Base-by-base conservation (phyloP, 2,113 vertebrate species). In the Gasterosteus nipponicus region DNA sequence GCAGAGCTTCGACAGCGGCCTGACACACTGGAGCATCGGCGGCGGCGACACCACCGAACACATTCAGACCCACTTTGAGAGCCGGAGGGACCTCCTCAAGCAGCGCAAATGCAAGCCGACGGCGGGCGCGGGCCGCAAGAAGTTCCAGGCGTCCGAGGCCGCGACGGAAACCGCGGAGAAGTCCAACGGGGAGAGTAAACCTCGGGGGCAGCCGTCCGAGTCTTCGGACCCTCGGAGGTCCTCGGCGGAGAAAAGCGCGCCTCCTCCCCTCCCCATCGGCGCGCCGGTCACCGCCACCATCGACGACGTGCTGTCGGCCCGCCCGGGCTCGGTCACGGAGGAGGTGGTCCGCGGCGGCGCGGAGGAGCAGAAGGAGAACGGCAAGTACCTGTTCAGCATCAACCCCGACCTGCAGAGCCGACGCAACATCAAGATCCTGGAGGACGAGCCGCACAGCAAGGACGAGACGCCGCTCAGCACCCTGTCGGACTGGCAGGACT, bases 21-120 rank as follows among this genome's bases (percentile, higher is more conserved):
- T 99, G 78, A 91, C 98, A 85, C 98, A 99, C 93, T 99, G 98
- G 98, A 96, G 96, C 88, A 96, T 98, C 14, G 98, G 98, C 19
- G 98, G 98, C 3, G 98, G 98, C 0, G 98, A 99, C 83, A 98
- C 97, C 86, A 99, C 98, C 5, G 97, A 98, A 85, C 98, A 99
- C 91, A 99, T 99, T 87, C 98, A 99, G 92, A 99, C 98, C 83
- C 97, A 98, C 93, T 99, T 99, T 11, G 98, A 99, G 92, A 97
- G 96, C 92, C 96, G 93, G 78, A 91, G 81, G 53, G 94, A 96
- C 81, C 93, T 95, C 42, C 91, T 94, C n/a, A 92, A 92, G 83
- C 86, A 87, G 85, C 92, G 93, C 60, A 96, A 96, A 90, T 91
- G 86, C 68, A 90, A 78, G 54, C 73, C 93, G 47, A 88, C 77